A percentile compares a stretch with the other conserved stretches of the same genome.
phyloP scores from a whole-genome alignment of 2,797 vertebrate species.

The Phrynocephalus guinanensis region DNA sequence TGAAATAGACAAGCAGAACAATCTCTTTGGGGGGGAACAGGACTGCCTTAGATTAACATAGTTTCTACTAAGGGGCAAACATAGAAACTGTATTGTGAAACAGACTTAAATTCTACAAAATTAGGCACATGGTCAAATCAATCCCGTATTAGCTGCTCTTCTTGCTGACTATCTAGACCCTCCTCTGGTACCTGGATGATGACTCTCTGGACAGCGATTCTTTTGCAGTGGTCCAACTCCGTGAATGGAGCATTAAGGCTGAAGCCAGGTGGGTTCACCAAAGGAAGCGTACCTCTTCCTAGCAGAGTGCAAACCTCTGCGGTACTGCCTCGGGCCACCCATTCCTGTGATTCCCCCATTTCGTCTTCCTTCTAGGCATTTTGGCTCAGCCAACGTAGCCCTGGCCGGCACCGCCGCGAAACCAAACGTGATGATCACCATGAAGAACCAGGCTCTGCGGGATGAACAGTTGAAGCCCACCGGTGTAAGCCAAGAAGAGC shows the following conservation, averaged over 20 bases:
- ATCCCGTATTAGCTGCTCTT: not conserved
- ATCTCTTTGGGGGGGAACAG: no score
- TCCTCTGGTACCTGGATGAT: slow-evolving; percentile 65
- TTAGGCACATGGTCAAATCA: no score
- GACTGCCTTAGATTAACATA: not conserved
- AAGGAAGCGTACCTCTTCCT: not conserved
- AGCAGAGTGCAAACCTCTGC: no score
- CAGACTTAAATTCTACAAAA: not conserved
- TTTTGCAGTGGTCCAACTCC: slow-evolving; percentile 56
- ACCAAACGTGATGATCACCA: slow-evolving; percentile 12
- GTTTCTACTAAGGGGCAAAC: not conserved
- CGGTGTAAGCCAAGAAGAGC: slow-evolving; percentile 49
- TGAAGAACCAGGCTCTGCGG: slow-evolving; percentile 56
- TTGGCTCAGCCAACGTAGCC: slow-evolving; percentile 57
- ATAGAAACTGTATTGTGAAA: not conserved
- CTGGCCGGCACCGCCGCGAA: slow-evolving; percentile 49
- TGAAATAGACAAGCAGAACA: no score
- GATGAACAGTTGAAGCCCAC: slow-evolving; percentile 52
- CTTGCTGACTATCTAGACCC: slow-evolving; percentile 47
- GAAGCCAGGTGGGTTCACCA: slow-evolving; percentile 52
- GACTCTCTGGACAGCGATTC: slow-evolving; percentile 48
- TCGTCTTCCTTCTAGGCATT: slow-evolving; percentile 48
- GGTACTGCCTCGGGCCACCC: no score
- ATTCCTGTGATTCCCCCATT: no score
- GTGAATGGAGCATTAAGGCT: slow-evolving; percentile 34